Percentiles rank a stretch among this genome's conserved stretches.
phyloP scores from a whole-genome alignment of 2,888 invertebrate species.

The Drosophila colorata region DNA sequence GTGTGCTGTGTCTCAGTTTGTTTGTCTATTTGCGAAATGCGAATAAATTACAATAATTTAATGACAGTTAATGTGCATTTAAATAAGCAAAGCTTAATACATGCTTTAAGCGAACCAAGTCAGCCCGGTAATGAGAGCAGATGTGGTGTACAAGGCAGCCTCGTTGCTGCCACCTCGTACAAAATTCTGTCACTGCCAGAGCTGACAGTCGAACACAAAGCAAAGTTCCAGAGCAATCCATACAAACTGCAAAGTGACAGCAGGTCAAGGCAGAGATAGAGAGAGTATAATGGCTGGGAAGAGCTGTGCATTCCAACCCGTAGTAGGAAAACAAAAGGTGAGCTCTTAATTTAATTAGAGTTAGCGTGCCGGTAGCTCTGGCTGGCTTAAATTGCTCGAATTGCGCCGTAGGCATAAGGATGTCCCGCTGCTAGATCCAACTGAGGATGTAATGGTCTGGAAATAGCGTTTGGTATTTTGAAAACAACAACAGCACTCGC shows the following conservation, averaged over 20 bases:
- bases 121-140: constrained; percentile 5
- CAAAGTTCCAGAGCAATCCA: background rate
- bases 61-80: constrained; percentile 62
- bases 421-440: constrained; percentile 27
- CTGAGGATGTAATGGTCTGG: constrained; percentile 72
- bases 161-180: no score
- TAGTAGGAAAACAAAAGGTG: constrained; percentile 64
- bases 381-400: constrained; percentile 21
- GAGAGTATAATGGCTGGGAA: constrained; percentile 1
- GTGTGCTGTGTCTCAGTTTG: no score
- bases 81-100: constrained; percentile 30
- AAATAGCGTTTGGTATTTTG: constrained; percentile 70
- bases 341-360: constrained; percentile 80
- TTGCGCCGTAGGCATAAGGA: constrained; percentile 31
- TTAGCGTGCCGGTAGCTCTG: constrained; percentile 48
- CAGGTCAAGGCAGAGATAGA: constrained; percentile 26
- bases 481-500: constrained; percentile 32
- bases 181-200: constrained; percentile 5
- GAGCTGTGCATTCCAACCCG: constrained; percentile 50
- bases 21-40: constrained; percentile 24
- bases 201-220: background rate
- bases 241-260: constrained; percentile 9
- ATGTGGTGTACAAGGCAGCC: constrained; percentile 12
- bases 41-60: constrained; percentile 64
- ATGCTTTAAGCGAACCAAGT: constrained; percentile 9